Base-by-base conservation (phyloP, 2,888 invertebrate genomes). In the Anticlea derivata region DNA sequence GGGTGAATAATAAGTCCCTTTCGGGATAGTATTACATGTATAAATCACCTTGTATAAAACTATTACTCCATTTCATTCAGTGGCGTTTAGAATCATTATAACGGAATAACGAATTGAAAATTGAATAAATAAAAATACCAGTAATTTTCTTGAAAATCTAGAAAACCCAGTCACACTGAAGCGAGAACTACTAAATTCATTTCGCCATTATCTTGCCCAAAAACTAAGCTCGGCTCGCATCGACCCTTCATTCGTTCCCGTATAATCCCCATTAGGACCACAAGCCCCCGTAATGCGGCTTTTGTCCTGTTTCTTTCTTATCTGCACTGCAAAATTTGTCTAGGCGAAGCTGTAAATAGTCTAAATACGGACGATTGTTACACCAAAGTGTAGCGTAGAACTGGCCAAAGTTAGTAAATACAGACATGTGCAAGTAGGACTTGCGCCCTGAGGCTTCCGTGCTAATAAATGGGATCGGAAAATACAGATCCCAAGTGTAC, bases 281-380 rank as follows among this genome's bases (percentile, higher is more conserved):
- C 62, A 77, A 73, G 79, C 79, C 78, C 70, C 51, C 74, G 72
- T 84, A 83, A 84, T 83, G 70, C 80, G 73, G 75, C 82, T 73
- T 73, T 76, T 80, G 81, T 85, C 76, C 80, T 81, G 80, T 80
- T 86, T 86, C 86, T 89, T 89, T 88, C 89, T 87, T 89, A 89
- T 89, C 89, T 86, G 41, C 65, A 53, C 69, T 66, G 75, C 78
- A 80, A 86, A 89, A 90, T 89, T 89, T 88, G 87, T 90, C 87
- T 87, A 86, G 86, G 88, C 83, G 79, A 82, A 76, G 78, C 80
- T 77, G 80, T 81, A 78, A 86, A 81, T 80, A 75, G 80, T 84
- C 78, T 78, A 74, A 74, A 70, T 72, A 61, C 55, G 60, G 56
- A 55, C 40, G 50, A 2, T 2, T 55, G 20, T 81, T 59, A 79